Evolutionary conservation across 2,888 invertebrate genomes (phyloP).

Genomic region (Andrena dorsata): DNA sequence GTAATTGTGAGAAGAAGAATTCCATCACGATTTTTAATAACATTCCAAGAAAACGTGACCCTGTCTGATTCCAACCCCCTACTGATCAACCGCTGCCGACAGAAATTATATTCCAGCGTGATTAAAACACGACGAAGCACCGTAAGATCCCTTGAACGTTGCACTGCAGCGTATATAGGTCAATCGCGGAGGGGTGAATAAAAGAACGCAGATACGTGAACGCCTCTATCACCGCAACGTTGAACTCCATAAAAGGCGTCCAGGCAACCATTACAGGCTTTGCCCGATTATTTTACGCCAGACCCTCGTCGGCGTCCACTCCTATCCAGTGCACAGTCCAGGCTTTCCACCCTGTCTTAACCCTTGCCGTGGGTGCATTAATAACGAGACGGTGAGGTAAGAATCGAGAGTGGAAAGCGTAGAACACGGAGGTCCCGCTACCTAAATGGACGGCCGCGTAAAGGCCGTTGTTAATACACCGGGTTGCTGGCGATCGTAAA

Average conservation of each 20-base stretch:
- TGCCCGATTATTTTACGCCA: slow-evolving; percentile 36
- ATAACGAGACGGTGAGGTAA: slow-evolving; percentile 29
- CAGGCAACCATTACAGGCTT: slow-evolving; percentile 28
- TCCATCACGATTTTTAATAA: no score
- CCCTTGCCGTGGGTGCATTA: slow-evolving; percentile 22
- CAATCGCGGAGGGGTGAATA: slow-evolving; percentile 19
- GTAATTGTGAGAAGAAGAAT: no score
- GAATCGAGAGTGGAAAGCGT: slow-evolving; percentile 33
- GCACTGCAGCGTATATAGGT: slow-evolving; percentile 24
- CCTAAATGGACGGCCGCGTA: slow-evolving; percentile 35
- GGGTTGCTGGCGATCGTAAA: slow-evolving; percentile 43
- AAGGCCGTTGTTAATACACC: slow-evolving; percentile 41
- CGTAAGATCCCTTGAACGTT: neutral
- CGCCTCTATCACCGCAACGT: slow-evolving; percentile 31
- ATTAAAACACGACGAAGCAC: neutral
- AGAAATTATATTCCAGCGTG: neutral
- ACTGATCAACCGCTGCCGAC: neutral
- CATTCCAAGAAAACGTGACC: no score
- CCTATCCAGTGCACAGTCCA: neutral
- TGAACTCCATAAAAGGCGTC: slow-evolving; percentile 33
- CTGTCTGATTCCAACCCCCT: neutral
- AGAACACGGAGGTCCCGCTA: slow-evolving; percentile 25
- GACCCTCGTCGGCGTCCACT: slow-evolving; percentile 19
- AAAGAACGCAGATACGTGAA: slow-evolving; percentile 7
- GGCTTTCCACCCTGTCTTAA: neutral